Evolutionary conservation across 2,888 invertebrate species (phyloP).

Genomic region (Calameuta filiformis): DNA sequence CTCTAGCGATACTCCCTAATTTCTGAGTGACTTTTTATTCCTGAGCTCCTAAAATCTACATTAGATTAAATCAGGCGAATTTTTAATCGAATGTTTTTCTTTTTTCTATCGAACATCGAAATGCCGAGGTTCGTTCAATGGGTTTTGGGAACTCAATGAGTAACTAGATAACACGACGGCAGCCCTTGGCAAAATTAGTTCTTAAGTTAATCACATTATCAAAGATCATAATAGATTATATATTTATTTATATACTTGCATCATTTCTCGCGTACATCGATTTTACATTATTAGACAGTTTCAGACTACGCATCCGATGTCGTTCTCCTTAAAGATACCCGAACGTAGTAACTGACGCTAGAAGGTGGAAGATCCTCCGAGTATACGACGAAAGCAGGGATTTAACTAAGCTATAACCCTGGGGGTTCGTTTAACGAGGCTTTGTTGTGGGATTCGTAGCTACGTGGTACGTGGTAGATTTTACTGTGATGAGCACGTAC

Average conservation of each 20-base stretch:
- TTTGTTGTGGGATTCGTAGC: conserved; percentile 28
- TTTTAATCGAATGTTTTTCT: too few species aligned
- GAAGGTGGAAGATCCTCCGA: conserved; percentile 7
- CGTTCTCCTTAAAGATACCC: background rate
- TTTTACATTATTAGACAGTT: background rate
- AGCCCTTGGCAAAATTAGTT: background rate
- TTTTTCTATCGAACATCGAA: background rate
- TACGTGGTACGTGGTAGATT: conserved; percentile 21
- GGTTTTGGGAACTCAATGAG: background rate
- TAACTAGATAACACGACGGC: background rate
- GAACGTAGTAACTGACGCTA: background rate
- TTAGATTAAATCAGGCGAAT: background rate
- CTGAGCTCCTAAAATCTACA: background rate
- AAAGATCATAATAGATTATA: background rate
- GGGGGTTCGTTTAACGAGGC: conserved; percentile 31
- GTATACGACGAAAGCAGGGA: conserved; percentile 24
- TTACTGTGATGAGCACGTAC: conserved; percentile 24
- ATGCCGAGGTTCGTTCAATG: background rate
- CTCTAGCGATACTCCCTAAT: background rate
- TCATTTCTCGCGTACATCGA: background rate
- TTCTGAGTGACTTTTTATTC: background rate
- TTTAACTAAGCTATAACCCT: conserved; percentile 21
- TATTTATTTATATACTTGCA: background rate
- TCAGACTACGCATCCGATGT: background rate
- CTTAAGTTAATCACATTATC: background rate